Conservation (phyloP, 2,888 invertebrate species). For the Clusia tigrina region DNA sequence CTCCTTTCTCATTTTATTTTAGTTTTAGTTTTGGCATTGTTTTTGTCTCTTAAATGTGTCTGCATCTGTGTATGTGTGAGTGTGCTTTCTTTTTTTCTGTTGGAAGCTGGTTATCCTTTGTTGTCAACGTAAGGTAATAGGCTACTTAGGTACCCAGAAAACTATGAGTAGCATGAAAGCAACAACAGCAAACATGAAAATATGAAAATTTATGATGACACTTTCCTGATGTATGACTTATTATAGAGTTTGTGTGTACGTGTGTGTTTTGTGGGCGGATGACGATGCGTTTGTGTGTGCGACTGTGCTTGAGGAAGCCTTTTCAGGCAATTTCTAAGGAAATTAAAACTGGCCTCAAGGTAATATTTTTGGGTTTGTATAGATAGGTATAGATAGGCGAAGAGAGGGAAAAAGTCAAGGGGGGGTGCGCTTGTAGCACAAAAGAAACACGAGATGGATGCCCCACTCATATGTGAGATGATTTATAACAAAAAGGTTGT, state of each 20-base stretch:
- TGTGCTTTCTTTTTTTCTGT: neutral
- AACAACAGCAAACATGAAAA: neutral
- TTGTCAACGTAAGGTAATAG: conserved; percentile 1
- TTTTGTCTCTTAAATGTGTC: too few species aligned
- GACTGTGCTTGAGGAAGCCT: neutral
- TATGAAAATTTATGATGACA: conserved; percentile 26
- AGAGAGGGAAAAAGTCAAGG: conserved; percentile 27
- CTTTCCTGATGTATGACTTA: conserved; percentile 29
- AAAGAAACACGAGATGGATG: neutral
- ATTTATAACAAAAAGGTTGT: neutral
- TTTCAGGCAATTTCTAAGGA: neutral
- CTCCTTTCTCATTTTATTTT: conserved; percentile 9
- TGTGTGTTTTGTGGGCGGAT: too few species aligned
- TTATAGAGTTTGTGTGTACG: neutral
- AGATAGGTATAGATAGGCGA: too few species aligned
- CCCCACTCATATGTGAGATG: neutral
- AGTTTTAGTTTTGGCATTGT: conserved; percentile 11
- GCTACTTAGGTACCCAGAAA: too few species aligned
- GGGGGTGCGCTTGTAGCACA: conserved; percentile 11
- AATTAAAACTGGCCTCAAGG: conserved; percentile 3
- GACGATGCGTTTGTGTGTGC: neutral
- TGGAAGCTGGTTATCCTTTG: neutral
- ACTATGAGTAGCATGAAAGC: neutral
- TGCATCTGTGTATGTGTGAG: too few species aligned
- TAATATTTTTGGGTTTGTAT: neutral